Evolutionary conservation across 2,888 invertebrate species (phyloP).

Genomic region (Epistrophe grossulariae): DNA sequence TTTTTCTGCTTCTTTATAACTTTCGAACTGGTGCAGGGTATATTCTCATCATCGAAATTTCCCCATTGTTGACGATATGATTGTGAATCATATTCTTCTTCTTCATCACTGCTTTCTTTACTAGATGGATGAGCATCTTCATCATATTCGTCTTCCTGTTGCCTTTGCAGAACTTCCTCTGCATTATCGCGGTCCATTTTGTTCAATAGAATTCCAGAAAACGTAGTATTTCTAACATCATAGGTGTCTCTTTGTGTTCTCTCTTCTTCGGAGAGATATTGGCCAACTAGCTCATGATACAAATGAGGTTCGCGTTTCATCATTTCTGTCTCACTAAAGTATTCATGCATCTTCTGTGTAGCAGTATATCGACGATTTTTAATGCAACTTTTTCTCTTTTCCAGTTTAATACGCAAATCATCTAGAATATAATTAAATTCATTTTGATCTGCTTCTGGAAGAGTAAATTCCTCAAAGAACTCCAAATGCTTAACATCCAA

Average conservation of each 20-base stretch:
- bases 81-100: constrained; percentile 79
- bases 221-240: constrained; percentile 85
- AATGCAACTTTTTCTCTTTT: constrained; percentile 85
- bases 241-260: constrained; percentile 87
- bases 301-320: constrained; percentile 94
- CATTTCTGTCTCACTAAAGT: constrained; percentile 97
- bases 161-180: constrained; percentile 85
- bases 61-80: constrained; percentile 85
- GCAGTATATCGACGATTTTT: constrained; percentile 94
- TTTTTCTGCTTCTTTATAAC: constrained; percentile 54
- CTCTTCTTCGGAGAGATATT: constrained; percentile 92
- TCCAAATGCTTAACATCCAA: constrained; percentile 88
- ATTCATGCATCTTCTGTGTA: constrained; percentile 87
- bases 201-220: constrained; percentile 91
- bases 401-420: constrained; percentile 86
- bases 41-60: constrained; percentile 85
- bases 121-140: constrained; percentile 76
- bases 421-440: constrained; percentile 88
- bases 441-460: constrained; percentile 82
- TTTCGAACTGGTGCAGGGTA: constrained; percentile 79
- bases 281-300: constrained; percentile 95
- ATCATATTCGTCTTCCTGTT: constrained; percentile 80
- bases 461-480: constrained; percentile 86
- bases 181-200: constrained; percentile 91
- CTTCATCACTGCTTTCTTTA: constrained; percentile 74